phyloP scores from a whole-genome alignment of 64 coral and sea anemone genomes.

The Actinia tenebrosa region DNA sequence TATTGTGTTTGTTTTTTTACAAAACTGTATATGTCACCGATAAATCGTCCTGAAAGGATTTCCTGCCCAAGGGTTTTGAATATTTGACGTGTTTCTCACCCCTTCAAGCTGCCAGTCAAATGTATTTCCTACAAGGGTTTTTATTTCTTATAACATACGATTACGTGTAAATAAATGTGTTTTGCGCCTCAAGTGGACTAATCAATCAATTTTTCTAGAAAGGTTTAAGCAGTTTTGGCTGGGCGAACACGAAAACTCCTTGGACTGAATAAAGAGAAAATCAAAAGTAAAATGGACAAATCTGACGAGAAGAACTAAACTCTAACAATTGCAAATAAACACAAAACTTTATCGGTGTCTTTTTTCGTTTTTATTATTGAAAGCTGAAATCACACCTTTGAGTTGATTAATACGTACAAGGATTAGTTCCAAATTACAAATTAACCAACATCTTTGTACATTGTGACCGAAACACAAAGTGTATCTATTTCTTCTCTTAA shows the following conservation, averaged over 20 bases:
- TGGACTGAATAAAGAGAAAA: neutral
- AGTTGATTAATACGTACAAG: neutral
- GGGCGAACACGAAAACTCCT: neutral
- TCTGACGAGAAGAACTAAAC: neutral
- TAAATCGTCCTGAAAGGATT: neutral
- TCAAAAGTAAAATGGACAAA: neutral
- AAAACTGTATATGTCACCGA: neutral
- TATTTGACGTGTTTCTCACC: neutral
- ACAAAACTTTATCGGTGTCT: neutral
- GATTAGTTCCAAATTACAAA: slow-evolving; percentile 1
- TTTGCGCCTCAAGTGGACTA: slow-evolving; percentile 1
- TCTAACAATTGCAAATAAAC: neutral
- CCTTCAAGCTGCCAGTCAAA: neutral
- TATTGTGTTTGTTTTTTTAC: neutral
- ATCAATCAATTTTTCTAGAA: slow-evolving; percentile 5
- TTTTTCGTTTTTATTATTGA: neutral
- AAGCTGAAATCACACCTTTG: neutral
- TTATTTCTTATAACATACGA: slow-evolving; percentile 14
- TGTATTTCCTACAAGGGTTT: neutral
- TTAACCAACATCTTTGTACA: neutral
- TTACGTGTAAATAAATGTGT: slow-evolving; percentile 14
- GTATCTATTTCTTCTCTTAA: neutral
- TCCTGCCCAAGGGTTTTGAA: neutral
- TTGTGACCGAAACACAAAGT: neutral
- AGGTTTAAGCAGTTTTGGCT: neutral